Conservation (phyloP, 2,888 invertebrate genomes). For the Agrochola lota region DNA sequence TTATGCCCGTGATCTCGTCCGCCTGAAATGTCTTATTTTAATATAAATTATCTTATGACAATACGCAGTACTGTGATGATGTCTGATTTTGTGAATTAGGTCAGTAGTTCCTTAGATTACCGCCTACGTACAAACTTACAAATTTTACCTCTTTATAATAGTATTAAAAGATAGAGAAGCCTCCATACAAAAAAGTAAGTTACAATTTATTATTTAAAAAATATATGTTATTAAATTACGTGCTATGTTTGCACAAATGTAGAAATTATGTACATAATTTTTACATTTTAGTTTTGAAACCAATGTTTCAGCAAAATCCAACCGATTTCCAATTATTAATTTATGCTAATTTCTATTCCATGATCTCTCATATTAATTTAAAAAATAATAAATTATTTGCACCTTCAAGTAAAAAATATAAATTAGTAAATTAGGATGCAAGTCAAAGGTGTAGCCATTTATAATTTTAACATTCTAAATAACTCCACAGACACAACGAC, state of each 20-base stretch:
- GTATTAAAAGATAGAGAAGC: not conserved
- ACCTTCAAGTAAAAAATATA: not conserved
- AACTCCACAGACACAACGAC: not conserved
- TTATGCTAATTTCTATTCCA: not conserved
- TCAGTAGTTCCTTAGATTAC: too few species aligned
- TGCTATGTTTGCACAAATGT: too few species aligned
- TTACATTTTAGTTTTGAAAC: not conserved
- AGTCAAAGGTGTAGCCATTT: not conserved
- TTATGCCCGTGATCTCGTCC: not conserved
- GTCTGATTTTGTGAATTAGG: not conserved
- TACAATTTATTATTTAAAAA: too few species aligned
- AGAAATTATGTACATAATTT: not conserved
- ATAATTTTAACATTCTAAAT: not conserved
- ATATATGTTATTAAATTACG: too few species aligned
- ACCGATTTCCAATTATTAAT: not conserved
- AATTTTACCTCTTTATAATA: not conserved
- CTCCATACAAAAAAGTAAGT: not conserved
- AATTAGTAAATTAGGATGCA: not conserved
- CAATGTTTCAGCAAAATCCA: not conserved
- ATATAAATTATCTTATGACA: not conserved
- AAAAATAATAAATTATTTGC: too few species aligned
- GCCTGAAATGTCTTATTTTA: not conserved
- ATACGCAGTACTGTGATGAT: too few species aligned
- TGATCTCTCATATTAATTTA: not conserved
- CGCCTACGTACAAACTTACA: not conserved